phyloP scores from a whole-genome alignment of 2,113 vertebrate species.

The Glaucomys volans region DNA sequence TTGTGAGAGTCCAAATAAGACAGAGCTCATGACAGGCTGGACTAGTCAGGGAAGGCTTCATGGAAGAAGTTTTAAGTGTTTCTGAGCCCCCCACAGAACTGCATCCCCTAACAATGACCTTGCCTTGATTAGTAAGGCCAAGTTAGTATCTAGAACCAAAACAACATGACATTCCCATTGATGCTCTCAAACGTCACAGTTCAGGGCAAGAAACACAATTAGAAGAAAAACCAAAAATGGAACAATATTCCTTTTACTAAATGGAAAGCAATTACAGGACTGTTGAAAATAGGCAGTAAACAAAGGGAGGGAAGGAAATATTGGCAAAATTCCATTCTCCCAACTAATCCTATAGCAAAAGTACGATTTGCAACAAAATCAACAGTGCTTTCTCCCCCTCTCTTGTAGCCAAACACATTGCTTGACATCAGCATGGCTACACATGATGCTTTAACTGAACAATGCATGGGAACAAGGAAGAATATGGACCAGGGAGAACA shows the following conservation, averaged over 20 bases:
- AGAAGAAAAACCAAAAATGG: conserved; percentile 67
- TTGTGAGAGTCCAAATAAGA: not conserved
- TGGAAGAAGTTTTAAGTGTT: conserved; percentile 21
- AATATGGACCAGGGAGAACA: not conserved
- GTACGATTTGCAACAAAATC: conserved; percentile 71
- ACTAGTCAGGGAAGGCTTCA: conserved; percentile 19
- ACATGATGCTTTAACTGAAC: conserved; percentile 16
- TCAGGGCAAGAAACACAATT: conserved; percentile 68
- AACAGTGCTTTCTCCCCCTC: conserved; percentile 6
- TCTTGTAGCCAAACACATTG: conserved; percentile 23
- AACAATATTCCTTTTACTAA: conserved; percentile 77
- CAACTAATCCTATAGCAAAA: conserved; percentile 69
- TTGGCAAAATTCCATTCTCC: conserved; percentile 70
- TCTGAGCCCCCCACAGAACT: conserved; percentile 7
- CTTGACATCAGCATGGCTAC: not conserved
- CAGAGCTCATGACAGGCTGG: not conserved
- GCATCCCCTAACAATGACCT: not conserved
- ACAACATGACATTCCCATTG: conserved; percentile 40
- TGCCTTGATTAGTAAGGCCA: conserved; percentile 50
- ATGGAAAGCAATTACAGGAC: conserved; percentile 76
- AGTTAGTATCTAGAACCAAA: conserved; percentile 49
- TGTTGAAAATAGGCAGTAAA: conserved; percentile 78
- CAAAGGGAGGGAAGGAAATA: conserved; percentile 66
- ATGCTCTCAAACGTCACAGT: conserved; percentile 32
- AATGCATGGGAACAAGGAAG: not conserved